Evolutionary conservation across 2,888 invertebrate genomes (phyloP).

Genomic region (Hesperia comma): DNA sequence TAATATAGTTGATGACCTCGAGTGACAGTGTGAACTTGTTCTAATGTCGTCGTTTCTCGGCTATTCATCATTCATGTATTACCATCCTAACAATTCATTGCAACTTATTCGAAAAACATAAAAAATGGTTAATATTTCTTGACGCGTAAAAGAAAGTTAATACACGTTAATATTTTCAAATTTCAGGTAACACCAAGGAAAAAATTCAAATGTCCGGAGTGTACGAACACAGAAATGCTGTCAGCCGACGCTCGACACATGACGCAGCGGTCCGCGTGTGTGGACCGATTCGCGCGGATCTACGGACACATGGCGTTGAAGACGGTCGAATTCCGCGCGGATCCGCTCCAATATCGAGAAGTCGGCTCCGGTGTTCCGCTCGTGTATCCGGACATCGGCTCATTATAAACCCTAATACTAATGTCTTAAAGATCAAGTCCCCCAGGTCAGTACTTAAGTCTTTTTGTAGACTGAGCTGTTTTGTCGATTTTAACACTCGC

Average conservation of each 20-base stretch:
- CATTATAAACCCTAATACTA: constrained; percentile 84
- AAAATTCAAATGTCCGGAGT: constrained; percentile 98
- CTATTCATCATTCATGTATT: too few relatives aligned
- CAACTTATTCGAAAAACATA: too few relatives aligned
- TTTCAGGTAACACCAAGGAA: constrained; percentile 95
- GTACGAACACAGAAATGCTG: constrained; percentile 96
- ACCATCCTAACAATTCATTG: too few relatives aligned
- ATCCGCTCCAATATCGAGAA: constrained; percentile 96
- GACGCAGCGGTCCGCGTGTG: constrained; percentile 95
- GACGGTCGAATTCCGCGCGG: constrained; percentile 96
- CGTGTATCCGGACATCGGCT: constrained; percentile 93
- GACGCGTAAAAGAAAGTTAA: background rate
- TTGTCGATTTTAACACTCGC: too few relatives aligned
- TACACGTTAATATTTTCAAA: background rate
- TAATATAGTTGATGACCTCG: too few relatives aligned
- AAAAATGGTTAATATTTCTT: too few relatives aligned
- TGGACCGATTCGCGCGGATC: constrained; percentile 89
- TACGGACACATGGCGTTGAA: constrained; percentile 95
- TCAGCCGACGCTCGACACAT: constrained; percentile 96
- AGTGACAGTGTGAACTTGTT: too few relatives aligned
- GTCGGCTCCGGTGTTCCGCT: constrained; percentile 93
- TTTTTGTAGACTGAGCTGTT: background rate
- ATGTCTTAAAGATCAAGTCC: background rate
- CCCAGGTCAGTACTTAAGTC: background rate
- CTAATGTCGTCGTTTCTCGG: too few relatives aligned